Percentiles rank a stretch among this genome's conserved stretches.
phyloP scores from a whole-genome alignment of 1,140 invertebrate genomes.

The Odontomachus brunneus region DNA sequence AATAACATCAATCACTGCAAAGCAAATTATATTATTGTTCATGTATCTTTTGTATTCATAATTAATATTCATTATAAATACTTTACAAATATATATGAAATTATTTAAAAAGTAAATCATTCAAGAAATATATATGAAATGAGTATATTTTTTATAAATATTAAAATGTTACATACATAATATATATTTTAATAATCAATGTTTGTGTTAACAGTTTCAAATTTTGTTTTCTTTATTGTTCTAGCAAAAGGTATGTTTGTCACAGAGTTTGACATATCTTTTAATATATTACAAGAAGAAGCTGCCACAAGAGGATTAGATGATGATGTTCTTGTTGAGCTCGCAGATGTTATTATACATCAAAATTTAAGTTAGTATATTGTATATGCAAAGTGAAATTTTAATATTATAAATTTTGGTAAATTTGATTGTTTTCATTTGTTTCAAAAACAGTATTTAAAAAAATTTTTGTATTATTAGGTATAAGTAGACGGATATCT shows the following conservation, averaged over 20 bases:
- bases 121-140: not conserved
- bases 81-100: no score
- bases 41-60: no score
- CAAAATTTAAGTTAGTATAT: conserved; percentile 68
- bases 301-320: conserved; percentile 71
- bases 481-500: conserved; percentile 57
- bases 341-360: conserved; percentile 67
- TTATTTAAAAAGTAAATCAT: not conserved
- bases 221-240: not conserved
- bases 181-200: no score
- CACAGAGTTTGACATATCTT: conserved; percentile 51
- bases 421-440: not conserved
- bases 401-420: not conserved
- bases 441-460: not conserved
- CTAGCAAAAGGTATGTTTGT: conserved; percentile 51
- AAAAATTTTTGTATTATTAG: conserved; percentile 58
- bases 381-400: not conserved
- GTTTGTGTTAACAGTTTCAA: no score
- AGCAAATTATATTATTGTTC: no score
- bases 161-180: no score
- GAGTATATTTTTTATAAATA: not conserved
- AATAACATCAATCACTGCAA: no score
- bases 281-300: conserved; percentile 67
- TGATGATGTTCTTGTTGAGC: conserved; percentile 60
- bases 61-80: no score